A percentile compares a stretch with the other conserved stretches of the same genome.
Conservation (phyloP, 2,888 invertebrate genomes). For the Temnothorax unifasciatus region DNA sequence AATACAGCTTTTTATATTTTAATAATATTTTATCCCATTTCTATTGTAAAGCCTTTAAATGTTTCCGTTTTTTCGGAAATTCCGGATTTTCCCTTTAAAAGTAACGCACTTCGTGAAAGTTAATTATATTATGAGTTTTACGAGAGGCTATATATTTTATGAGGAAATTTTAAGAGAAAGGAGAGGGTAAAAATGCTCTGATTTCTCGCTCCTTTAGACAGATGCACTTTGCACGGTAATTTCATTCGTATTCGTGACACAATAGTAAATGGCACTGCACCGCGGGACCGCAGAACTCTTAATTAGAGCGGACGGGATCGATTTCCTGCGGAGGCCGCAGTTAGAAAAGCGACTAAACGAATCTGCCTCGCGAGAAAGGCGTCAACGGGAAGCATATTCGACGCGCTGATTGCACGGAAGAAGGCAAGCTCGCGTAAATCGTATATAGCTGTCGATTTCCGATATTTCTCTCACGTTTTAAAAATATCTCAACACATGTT, state of each 20-base stretch:
- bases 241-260: slow-evolving; percentile 55
- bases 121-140: slow-evolving; percentile 8
- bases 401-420: slow-evolving; percentile 36
- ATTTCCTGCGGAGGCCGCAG: slow-evolving; percentile 61
- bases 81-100: not conserved
- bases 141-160: not conserved
- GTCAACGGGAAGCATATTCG: slow-evolving; percentile 34
- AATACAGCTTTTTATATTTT: not conserved
- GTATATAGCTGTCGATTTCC: slow-evolving; percentile 24
- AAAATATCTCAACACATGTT: not conserved
- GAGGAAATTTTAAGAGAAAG: slow-evolving; percentile 7
- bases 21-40: not conserved
- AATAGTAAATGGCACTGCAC: slow-evolving; percentile 58
- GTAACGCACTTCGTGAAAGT: not conserved
- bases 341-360: slow-evolving; percentile 50
- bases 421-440: not conserved
- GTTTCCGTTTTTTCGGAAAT: not conserved
- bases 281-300: slow-evolving; percentile 64
- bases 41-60: not conserved
- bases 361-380: slow-evolving; percentile 13
- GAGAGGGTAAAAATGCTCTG: not conserved
- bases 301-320: slow-evolving; percentile 71
- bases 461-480: slow-evolving; percentile 7
- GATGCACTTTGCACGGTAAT: slow-evolving; percentile 58
- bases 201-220: slow-evolving; percentile 13